A percentile compares a stretch with the other conserved stretches of the same genome.
Evolutionary conservation across 2,797 vertebrate genomes (phyloP).

Genomic region (Leucoraja ocellata): DNA sequence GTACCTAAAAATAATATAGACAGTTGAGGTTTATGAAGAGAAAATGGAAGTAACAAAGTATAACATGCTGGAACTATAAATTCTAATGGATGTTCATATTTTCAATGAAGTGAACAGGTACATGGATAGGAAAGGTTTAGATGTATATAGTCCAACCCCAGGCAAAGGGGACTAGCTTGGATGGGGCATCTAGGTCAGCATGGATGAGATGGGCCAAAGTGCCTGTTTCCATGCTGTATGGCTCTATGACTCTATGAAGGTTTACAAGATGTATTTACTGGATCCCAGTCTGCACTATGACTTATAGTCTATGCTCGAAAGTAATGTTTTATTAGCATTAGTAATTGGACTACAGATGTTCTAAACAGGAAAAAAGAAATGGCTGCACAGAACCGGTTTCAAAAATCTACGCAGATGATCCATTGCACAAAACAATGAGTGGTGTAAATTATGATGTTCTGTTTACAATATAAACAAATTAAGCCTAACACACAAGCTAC

Average conservation of each 20-base stretch:
- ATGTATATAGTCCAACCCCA: too few species aligned
- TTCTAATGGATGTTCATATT: not conserved
- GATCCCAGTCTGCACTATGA: not conserved
- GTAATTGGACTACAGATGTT: not conserved
- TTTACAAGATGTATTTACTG: not conserved
- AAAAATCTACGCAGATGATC: not conserved
- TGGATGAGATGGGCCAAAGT: too few species aligned
- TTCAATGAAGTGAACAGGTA: not conserved
- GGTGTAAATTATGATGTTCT: not conserved
- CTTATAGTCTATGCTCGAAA: not conserved
- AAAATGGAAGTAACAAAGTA: not conserved
- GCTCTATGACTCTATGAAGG: too few species aligned
- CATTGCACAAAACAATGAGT: not conserved
- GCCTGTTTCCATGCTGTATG: too few species aligned
- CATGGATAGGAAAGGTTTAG: too few species aligned
- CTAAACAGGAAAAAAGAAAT: not conserved
- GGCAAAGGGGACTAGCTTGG: too few species aligned
- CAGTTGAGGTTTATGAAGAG: not conserved
- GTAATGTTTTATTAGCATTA: not conserved
- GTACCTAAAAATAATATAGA: not conserved
- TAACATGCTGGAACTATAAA: not conserved
- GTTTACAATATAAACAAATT: not conserved
- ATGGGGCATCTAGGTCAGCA: too few species aligned
- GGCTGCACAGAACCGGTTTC: not conserved
- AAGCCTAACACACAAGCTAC: not conserved